Conservation (phyloP, 2,113 vertebrate genomes). For the Phyllostomus hastatus region DNA sequence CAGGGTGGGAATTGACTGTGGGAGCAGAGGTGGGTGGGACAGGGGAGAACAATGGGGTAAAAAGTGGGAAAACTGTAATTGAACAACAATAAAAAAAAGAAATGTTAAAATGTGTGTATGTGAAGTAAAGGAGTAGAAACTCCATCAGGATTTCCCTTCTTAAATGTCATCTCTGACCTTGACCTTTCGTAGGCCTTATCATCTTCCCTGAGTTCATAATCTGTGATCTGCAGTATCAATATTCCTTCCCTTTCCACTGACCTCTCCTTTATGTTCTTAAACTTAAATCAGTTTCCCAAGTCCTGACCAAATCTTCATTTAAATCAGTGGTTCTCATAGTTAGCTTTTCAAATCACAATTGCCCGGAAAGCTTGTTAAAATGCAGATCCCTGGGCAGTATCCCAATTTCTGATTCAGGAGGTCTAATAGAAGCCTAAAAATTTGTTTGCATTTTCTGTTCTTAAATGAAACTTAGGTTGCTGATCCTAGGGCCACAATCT, state of each 20-base stretch:
- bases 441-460: conserved; percentile 19
- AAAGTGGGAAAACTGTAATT: too few relatives aligned
- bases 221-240: background rate
- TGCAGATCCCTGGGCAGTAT: background rate
- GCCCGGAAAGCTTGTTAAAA: background rate
- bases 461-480: background rate
- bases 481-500: background rate
- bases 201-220: background rate
- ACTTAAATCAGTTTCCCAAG: background rate
- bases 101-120: conserved; percentile 9
- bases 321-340: conserved; percentile 25
- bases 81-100: background rate
- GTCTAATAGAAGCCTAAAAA: background rate
- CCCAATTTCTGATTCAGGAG: background rate
- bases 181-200: conserved; percentile 17
- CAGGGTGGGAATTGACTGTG: too few relatives aligned
- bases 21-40: too few relatives aligned
- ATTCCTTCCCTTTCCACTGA: background rate
- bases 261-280: conserved; percentile 9
- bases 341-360: background rate
- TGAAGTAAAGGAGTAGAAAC: background rate
- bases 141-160: conserved; percentile 26
- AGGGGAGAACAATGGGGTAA: too few relatives aligned
- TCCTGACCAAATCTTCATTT: conserved; percentile 8
- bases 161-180: background rate